Percentiles rank a stretch among this genome's conserved stretches.
phyloP scores from a whole-genome alignment of 2,888 invertebrate species.

The Synanthedon andrenaeformis region DNA sequence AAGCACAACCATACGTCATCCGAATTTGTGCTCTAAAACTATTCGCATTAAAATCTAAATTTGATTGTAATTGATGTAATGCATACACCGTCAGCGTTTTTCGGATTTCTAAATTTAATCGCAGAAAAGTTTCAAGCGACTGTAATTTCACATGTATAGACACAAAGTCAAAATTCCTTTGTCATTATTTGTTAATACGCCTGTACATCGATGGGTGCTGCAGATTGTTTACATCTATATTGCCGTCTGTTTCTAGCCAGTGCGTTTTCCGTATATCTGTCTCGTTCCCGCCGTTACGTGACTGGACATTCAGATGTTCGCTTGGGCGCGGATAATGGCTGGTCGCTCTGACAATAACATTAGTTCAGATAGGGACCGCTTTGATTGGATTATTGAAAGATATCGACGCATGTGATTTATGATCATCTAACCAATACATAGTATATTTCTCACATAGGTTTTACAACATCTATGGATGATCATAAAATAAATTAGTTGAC shows the following conservation, averaged over 20 bases:
- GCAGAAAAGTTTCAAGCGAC: not conserved
- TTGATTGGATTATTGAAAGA: conserved; percentile 65
- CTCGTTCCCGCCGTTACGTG: conserved; percentile 35
- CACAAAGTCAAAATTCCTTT: conserved; percentile 6
- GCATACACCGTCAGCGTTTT: conserved; percentile 3
- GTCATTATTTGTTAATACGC: conserved; percentile 5
- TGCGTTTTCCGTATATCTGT: conserved; percentile 14
- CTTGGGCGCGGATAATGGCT: conserved; percentile 49
- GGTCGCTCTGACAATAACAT: conserved; percentile 61
- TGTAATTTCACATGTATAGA: not conserved
- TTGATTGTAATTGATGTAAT: not conserved
- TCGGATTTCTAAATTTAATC: conserved; percentile 4
- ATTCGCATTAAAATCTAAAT: not conserved
- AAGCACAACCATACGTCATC: conserved; percentile 1
- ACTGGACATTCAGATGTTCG: conserved; percentile 55
- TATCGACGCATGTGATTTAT: conserved; percentile 52
- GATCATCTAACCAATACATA: conserved; percentile 12
- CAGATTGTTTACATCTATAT: conserved; percentile 41
- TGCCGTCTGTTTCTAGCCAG: conserved; percentile 20
- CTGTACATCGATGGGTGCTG: conserved; percentile 7
- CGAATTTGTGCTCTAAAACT: conserved; percentile 9
- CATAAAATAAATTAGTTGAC: no score
- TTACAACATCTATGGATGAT: no score
- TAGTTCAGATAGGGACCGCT: conserved; percentile 50
- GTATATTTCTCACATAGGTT: no score